Conservation (phyloP, 2,888 invertebrate species). For the Cyrtodaria siliqua region DNA sequence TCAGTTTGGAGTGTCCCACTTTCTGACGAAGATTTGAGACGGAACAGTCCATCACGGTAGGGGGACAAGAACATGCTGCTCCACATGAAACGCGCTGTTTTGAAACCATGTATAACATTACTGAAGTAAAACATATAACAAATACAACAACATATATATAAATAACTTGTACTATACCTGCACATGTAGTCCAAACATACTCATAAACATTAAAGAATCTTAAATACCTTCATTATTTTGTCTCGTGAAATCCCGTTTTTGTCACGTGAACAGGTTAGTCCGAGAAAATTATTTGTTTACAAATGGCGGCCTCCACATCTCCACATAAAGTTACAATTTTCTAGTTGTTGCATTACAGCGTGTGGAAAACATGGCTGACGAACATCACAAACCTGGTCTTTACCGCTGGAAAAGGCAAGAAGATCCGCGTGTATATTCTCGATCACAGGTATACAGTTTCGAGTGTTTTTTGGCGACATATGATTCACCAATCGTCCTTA, state of each 20-base stretch:
- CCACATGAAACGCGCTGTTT: constrained; percentile 6
- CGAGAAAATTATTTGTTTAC: constrained; percentile 61
- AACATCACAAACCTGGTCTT: constrained; percentile 68
- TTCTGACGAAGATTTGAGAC: constrained; percentile 18
- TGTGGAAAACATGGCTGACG: constrained; percentile 57
- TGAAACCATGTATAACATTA: no score
- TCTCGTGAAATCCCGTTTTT: constrained; percentile 57
- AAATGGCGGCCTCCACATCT: constrained; percentile 58
- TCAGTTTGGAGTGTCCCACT: constrained; percentile 73
- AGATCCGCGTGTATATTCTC: constrained; percentile 73
- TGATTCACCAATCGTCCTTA: no score
- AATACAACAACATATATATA: no score
- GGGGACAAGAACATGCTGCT: constrained; percentile 22
- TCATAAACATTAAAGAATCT: no score
- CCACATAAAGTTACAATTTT: no score
- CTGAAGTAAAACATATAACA: background rate
- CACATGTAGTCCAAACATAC: no score
- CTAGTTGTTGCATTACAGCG: no score
- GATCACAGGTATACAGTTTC: constrained; percentile 79
- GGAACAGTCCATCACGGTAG: constrained; percentile 56
- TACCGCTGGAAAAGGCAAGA: constrained; percentile 78
- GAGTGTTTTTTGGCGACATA: no score
- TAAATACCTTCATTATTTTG: constrained; percentile 36
- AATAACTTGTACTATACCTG: no score
- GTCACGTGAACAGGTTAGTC: constrained; percentile 54